Conservation (phyloP, 1,140 invertebrate genomes). For the Heliconius himera region DNA sequence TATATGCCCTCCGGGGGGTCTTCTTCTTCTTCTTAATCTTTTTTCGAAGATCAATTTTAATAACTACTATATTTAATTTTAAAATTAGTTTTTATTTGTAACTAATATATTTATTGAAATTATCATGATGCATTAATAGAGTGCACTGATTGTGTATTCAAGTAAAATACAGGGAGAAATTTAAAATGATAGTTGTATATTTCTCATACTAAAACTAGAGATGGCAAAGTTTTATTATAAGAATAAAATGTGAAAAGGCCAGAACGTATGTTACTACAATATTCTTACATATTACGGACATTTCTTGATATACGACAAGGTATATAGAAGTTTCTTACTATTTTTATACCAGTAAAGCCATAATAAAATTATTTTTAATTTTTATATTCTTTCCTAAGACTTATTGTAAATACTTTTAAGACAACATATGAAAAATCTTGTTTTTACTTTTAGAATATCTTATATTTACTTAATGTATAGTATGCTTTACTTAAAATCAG, state of each 20-base stretch:
- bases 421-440: background rate
- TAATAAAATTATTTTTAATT: background rate
- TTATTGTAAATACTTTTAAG: background rate
- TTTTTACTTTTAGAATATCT: background rate
- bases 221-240: conserved; percentile 15
- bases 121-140: too few species aligned
- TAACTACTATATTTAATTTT: too few species aligned
- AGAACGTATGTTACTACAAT: conserved; percentile 10
- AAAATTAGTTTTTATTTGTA: too few species aligned
- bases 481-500: conserved; percentile 40
- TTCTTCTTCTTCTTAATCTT: too few species aligned
- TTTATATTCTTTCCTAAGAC: background rate
- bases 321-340: background rate
- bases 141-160: too few species aligned
- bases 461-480: background rate
- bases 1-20: too few species aligned
- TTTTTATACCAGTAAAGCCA: background rate
- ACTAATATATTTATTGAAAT: too few species aligned
- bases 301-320: background rate
- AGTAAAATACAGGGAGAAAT: background rate
- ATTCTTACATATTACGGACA: background rate
- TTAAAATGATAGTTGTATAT: background rate
- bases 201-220: background rate
- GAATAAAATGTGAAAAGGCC: conserved; percentile 22
- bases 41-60: too few species aligned